These are phyloP conservation scores for Passer domesticus DNA, from an alignment of 2,113 vertebrate genomes.

Conservation along the genomic window DNA sequence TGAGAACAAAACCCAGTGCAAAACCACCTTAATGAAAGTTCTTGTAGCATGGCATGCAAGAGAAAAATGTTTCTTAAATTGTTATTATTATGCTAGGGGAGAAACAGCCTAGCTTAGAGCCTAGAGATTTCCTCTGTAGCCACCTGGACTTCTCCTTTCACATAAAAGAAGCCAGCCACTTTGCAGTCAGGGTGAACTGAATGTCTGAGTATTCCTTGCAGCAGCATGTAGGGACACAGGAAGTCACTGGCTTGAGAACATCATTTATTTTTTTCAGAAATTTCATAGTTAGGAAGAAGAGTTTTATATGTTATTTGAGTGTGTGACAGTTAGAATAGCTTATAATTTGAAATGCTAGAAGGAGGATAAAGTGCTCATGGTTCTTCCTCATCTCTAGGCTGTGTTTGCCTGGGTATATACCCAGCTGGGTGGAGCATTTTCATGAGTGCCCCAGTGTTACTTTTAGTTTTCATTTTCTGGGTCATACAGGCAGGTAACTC, in stretches of 20 bases:
- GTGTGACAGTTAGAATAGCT: background rate
- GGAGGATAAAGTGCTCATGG: background rate
- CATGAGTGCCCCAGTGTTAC: accelerated
- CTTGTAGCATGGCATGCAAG: background rate
- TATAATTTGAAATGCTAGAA: background rate
- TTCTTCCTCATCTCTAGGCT: background rate
- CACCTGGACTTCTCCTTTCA: background rate
- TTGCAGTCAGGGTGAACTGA: background rate
- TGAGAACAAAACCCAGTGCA: background rate
- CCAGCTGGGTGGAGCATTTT: background rate
- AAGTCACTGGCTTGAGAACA: background rate
- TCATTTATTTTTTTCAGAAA: background rate
- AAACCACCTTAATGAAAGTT: background rate
- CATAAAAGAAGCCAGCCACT: background rate
- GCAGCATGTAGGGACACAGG: background rate
- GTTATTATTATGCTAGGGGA: background rate
- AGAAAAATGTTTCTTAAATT: background rate
- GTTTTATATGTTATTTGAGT: background rate
- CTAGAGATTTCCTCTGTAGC: background rate
- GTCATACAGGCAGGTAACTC: background rate
- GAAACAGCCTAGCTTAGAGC: background rate
- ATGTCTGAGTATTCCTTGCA: background rate
- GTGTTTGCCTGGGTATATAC: accelerated
- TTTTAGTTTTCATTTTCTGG: background rate
- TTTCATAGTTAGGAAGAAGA: background rate